Evolutionary conservation across 1,140 invertebrate species (phyloP), one percentile per base, ranked within the genome.

Genomic region (Nasonia longicornis): DNA sequence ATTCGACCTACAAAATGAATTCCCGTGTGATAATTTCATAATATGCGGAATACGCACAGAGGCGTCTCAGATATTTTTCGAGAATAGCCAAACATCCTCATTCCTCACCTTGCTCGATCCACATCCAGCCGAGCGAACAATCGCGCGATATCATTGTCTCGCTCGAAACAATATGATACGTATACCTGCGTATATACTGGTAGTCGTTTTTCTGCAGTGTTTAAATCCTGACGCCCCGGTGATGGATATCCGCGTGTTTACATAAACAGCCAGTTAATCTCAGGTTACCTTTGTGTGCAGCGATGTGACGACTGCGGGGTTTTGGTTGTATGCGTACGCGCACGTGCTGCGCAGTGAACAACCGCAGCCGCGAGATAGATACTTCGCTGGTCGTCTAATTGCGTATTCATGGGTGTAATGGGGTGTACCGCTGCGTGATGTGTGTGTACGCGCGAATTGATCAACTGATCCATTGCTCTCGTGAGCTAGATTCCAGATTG

Each of bases 361-460:
- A 35, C 69, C 31, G 31, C 29, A 71, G 14, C 12, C 35, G 35
- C 20, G 31, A 20, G 16, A 16, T 20, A 58, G 52, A 58, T 58
- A 58, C 52, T 58, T 58, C 20, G 14, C 3, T 10, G 38, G 0
- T 3, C 29, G 20, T 66, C 29, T 76, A 66, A 76, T 76, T 76
- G 74, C 58, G 74, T 76, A 76, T 76, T 76, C 74, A 76, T 66
- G 20, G 20, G 20, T 26, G 74, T 76, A 76, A 76, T 76, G 11
- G 74, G 58, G 69, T 38, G 35, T 16, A 58, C 52, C 52, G 64
- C 64, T 6, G 14, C 22, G 64, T 52, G 16, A 66, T 66, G 7
- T 26, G 16, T 52, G 14, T 45, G 42, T 45, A 22, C 58, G 58
- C 10, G 42, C 52, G 73, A 75, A 20, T 38, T 16, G 73, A 58